phyloP scores from a whole-genome alignment of 2,113 vertebrate genomes.

The Protomyctophum bolini region DNA sequence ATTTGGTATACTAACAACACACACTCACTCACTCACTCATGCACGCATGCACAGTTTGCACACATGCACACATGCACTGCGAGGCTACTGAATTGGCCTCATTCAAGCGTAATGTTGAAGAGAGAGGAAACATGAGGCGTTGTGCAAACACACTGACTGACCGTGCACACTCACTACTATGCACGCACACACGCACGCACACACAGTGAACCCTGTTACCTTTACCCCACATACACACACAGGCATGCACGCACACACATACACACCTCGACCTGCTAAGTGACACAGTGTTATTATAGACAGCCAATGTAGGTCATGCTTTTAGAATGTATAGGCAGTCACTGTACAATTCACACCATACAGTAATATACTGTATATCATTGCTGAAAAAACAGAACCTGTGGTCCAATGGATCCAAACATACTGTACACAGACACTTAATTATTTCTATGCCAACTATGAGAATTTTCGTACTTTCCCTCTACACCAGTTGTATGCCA shows the following conservation, averaged over 20 bases:
- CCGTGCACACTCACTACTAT: slow-evolving; percentile 2
- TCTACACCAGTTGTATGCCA: too few species aligned
- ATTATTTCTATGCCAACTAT: too few species aligned
- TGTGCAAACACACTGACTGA: slow-evolving; percentile 50
- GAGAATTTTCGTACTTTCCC: too few species aligned
- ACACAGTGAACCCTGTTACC: slow-evolving; percentile 31
- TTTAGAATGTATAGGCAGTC: slow-evolving; percentile 52
- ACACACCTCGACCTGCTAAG: slow-evolving; percentile 8
- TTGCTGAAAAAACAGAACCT: neutral
- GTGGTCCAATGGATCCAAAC: slow-evolving; percentile 33
- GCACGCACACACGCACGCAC: slow-evolving; percentile 21
- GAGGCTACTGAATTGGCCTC: slow-evolving; percentile 37
- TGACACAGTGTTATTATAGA: slow-evolving; percentile 35
- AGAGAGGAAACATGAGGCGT: slow-evolving; percentile 40
- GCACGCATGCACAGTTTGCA: neutral
- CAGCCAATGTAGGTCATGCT: slow-evolving; percentile 41
- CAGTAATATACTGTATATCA: neutral
- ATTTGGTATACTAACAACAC: neutral
- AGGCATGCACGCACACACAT: slow-evolving; percentile 21
- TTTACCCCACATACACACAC: slow-evolving; percentile 16
- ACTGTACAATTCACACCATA: slow-evolving; percentile 42
- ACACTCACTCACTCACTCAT: neutral
- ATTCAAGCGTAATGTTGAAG: slow-evolving; percentile 32
- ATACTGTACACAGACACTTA: too few species aligned
- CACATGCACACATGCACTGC: neutral